These are phyloP conservation scores for Lycodopsis pacificus DNA, from an alignment of 2,797 vertebrate genomes.

Conservation along the genomic window DNA sequence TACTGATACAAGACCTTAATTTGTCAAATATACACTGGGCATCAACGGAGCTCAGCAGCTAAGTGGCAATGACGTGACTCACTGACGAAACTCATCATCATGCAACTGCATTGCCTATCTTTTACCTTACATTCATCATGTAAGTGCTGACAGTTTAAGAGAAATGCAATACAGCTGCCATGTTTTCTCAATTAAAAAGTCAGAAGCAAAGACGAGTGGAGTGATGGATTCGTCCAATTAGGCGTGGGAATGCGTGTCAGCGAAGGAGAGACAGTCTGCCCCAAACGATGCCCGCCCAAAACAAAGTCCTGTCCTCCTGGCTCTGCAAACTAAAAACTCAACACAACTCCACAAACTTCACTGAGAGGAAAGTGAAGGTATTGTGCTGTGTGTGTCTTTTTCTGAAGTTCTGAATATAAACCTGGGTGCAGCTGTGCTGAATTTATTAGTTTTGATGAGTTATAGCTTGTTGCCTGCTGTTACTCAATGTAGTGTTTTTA, in stretches of 20 bases:
- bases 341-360: neutral
- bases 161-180: slow-evolving; percentile 17
- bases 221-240: slow-evolving; percentile 1
- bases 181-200: slow-evolving; percentile 17
- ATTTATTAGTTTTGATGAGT: slow-evolving; percentile 3
- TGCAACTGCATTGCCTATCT: neutral
- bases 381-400: neutral
- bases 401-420: neutral
- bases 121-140: neutral
- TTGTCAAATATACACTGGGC: slow-evolving; percentile 18
- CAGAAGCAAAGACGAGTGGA: neutral
- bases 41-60: slow-evolving; percentile 3
- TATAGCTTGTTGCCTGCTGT: neutral
- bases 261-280: neutral
- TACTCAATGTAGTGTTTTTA: neutral
- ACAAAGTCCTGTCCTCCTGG: neutral
- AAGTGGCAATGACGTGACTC: slow-evolving; percentile 20
- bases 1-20: slow-evolving; percentile 4
- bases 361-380: neutral
- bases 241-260: neutral
- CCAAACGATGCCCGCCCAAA: neutral
- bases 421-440: neutral
- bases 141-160: neutral
- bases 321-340: neutral
- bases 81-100: slow-evolving; percentile 1